These are phyloP conservation scores for Clarias laeviceps DNA, from an alignment of 2,797 vertebrate species.

Conservation along the genomic window DNA sequence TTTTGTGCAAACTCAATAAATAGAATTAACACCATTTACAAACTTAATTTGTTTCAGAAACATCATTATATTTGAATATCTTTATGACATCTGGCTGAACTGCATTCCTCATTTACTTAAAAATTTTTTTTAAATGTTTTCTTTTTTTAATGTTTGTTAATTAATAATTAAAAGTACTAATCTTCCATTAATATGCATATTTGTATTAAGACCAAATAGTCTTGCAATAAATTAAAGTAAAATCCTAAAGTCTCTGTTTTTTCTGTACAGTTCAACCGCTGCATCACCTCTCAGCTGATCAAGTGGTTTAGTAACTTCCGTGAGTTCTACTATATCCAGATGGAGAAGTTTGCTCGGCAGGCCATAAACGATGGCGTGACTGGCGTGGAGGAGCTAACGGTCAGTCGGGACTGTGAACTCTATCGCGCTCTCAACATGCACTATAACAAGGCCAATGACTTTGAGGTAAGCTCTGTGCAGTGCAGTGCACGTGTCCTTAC, in stretches of 20 bases:
- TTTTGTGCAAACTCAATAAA: not conserved
- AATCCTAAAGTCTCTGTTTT: not conserved
- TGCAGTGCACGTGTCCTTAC: slow-evolving; percentile 59
- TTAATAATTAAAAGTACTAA: too few species aligned
- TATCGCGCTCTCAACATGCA: slow-evolving; percentile 99
- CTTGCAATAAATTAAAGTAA: not conserved
- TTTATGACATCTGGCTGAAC: not conserved
- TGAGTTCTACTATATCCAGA: slow-evolving; percentile 99
- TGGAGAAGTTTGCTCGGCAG: slow-evolving; percentile 98
- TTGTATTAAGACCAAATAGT: not conserved
- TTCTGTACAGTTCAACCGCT: slow-evolving; percentile 93
- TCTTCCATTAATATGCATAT: not conserved
- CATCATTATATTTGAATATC: not conserved
- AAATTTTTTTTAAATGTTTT: too few species aligned
- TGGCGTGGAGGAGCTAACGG: slow-evolving; percentile 88
- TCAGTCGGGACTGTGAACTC: slow-evolving; percentile 97
- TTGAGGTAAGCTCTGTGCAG: slow-evolving; percentile 84
- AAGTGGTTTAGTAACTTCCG: slow-evolving; percentile 99
- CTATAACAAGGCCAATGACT: slow-evolving; percentile 99
- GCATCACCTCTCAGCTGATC: slow-evolving; percentile 99
- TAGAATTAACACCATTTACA: not conserved
- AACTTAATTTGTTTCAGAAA: not conserved
- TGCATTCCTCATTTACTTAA: not conserved
- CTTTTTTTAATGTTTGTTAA: too few species aligned
- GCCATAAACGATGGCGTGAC: slow-evolving; percentile 95